phyloP scores from a whole-genome alignment of 1,140 invertebrate genomes.

The Drosophila rhopaloa region DNA sequence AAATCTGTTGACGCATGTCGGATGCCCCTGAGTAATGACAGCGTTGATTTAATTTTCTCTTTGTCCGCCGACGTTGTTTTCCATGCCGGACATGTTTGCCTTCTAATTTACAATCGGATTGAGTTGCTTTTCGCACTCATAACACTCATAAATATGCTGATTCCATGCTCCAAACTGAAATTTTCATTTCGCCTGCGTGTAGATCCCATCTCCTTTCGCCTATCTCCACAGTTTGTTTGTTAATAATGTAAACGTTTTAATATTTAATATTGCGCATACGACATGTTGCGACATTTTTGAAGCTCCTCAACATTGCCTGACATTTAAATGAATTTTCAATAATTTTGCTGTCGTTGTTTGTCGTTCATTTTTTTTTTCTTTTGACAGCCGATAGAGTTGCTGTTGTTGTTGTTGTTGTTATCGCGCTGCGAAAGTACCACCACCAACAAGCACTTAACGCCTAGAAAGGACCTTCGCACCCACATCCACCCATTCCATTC shows the following conservation, averaged over 20 bases:
- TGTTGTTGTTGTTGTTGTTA: conserved; percentile 3
- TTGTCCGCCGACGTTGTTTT: conserved; percentile 5
- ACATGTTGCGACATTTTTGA: conserved; percentile 67
- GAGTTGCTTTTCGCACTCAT: conserved; percentile 13
- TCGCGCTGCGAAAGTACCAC: conserved; percentile 11
- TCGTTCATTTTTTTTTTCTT: not conserved
- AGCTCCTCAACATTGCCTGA: conserved; percentile 48
- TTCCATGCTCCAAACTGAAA: conserved; percentile 20
- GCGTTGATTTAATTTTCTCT: conserved; percentile 32
- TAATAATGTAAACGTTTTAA: conserved; percentile 78
- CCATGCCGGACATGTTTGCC: not conserved
- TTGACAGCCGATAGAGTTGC: conserved; percentile 58
- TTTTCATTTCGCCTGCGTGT: conserved; percentile 25
- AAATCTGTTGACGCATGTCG: conserved; percentile 8
- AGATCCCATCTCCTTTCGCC: conserved; percentile 6
- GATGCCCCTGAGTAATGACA: conserved; percentile 14
- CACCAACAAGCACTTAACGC: conserved; percentile 68
- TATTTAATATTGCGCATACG: conserved; percentile 79
- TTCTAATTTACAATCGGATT: conserved; percentile 41
- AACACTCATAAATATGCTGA: conserved; percentile 47
- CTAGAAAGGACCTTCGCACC: conserved; percentile 41
- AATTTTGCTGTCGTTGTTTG: conserved; percentile 46
- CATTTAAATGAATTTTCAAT: conserved; percentile 81
- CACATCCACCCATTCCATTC: not conserved
- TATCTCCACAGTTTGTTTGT: conserved; percentile 41